phyloP scores from a whole-genome alignment of 1,140 invertebrate genomes.

The Drosophila tropicalis region DNA sequence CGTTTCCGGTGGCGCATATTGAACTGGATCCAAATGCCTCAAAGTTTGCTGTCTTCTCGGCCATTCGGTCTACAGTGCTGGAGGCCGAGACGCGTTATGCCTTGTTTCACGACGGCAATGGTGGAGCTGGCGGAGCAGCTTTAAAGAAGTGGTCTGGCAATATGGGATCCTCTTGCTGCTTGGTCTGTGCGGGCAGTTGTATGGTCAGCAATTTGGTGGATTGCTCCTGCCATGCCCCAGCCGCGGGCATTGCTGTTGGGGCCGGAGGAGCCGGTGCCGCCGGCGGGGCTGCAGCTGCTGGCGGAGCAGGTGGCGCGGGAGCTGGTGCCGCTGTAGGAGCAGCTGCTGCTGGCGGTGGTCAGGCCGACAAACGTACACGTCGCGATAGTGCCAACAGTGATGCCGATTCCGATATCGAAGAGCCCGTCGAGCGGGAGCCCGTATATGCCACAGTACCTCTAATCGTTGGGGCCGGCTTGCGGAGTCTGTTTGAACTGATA shows the following conservation, averaged over 20 bases:
- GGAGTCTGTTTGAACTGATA: constrained; percentile 95
- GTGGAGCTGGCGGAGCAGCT: constrained; percentile 12
- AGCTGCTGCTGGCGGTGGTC: constrained; percentile 25
- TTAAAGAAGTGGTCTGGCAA: constrained; percentile 55
- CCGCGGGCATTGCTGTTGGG: neutral
- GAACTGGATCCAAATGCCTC: constrained; percentile 82
- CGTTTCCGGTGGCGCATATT: constrained; percentile 77
- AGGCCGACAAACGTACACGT: constrained; percentile 49
- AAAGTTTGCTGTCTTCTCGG: constrained; percentile 82
- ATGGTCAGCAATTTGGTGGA: constrained; percentile 72
- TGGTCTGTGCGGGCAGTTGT: constrained; percentile 70
- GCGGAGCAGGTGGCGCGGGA: constrained; percentile 14
- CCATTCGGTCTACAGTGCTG: constrained; percentile 75
- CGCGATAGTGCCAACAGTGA: constrained; percentile 77
- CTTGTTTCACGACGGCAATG: constrained; percentile 67
- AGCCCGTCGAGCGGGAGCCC: constrained; percentile 69
- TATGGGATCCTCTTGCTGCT: constrained; percentile 66
- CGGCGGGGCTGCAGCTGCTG: too few relatives aligned
- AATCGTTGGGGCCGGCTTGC: constrained; percentile 95
- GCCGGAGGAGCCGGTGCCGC: constrained; percentile 37
- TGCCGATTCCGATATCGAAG: constrained; percentile 74
- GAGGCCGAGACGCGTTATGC: constrained; percentile 80
- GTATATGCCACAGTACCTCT: constrained; percentile 83
- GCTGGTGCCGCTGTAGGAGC: constrained; percentile 21
- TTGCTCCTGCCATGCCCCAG: constrained; percentile 65